A percentile compares a stretch with the other conserved stretches of the same genome.
These are phyloP conservation scores for Sepioteuthis lessoniana DNA, from an alignment of 2,888 invertebrate species.

Conservation along the genomic window DNA sequence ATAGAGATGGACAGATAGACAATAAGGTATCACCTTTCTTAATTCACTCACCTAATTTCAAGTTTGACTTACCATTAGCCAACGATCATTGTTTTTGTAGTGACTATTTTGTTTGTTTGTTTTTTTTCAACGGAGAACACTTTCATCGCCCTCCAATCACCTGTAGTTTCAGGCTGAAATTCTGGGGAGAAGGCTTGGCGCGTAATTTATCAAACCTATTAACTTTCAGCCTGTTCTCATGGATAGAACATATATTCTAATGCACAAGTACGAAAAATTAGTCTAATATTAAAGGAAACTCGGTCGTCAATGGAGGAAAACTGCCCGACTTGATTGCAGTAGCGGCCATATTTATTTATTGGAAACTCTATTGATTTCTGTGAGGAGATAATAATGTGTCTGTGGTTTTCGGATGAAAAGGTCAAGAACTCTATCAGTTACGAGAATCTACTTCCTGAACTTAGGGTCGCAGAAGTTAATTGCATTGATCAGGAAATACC, in stretches of 20 bases:
- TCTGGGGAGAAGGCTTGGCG: too few relatives aligned
- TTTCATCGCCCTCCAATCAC: too few relatives aligned
- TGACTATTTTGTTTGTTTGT: background rate
- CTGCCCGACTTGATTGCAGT: background rate
- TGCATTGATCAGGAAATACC: background rate
- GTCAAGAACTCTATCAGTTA: background rate
- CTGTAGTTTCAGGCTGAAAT: too few relatives aligned
- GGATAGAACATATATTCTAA: too few relatives aligned
- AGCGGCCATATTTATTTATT: background rate
- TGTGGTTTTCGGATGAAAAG: background rate
- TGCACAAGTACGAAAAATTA: too few relatives aligned
- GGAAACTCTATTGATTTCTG: background rate
- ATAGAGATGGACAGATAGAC: background rate
- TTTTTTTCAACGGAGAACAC: too few relatives aligned
- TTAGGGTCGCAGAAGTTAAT: background rate
- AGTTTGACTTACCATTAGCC: background rate
- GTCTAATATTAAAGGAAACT: background rate
- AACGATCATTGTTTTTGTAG: background rate
- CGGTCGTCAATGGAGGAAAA: background rate
- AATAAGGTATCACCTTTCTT: background rate
- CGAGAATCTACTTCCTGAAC: background rate
- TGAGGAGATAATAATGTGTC: background rate
- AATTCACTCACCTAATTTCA: too few relatives aligned
- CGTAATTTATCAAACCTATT: background rate
- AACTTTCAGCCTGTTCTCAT: background rate